Percentiles rank a stretch among this genome's conserved stretches.
phyloP scores from a whole-genome alignment of 2,888 invertebrate species.

The Leucoma salicis region DNA sequence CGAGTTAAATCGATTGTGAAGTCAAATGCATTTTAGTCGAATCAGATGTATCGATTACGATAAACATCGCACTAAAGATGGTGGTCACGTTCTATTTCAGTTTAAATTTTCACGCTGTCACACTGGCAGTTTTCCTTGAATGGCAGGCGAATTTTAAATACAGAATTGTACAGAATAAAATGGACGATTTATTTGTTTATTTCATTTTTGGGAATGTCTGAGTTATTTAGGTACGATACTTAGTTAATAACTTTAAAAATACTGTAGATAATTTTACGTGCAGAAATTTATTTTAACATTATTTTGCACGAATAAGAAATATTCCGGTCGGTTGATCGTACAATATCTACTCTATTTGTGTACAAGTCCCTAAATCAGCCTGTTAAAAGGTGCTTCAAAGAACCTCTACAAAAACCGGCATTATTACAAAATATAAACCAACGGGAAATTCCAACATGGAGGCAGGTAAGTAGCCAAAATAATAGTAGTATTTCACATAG shows the following conservation, averaged over 20 bases:
- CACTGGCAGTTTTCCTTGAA: conserved; percentile 46
- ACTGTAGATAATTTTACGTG: not conserved
- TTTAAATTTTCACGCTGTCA: conserved; percentile 59
- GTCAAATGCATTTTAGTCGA: conserved; percentile 66
- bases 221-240: not conserved
- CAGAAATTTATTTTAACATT: not conserved
- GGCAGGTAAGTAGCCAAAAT: no score
- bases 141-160: conserved; percentile 32
- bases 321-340: no score
- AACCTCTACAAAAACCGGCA: no score
- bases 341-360: no score
- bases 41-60: conserved; percentile 59
- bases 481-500: no score
- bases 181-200: conserved; percentile 24
- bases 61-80: conserved; percentile 51
- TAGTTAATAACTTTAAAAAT: not conserved
- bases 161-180: conserved; percentile 28
- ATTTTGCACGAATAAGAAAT: no score
- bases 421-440: no score
- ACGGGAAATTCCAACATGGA: no score
- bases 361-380: no score
- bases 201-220: conserved; percentile 6
- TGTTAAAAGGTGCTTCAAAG: no score
- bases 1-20: conserved; percentile 73
- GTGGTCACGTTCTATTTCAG: conserved; percentile 56